Base-by-base conservation (phyloP, 2,797 vertebrate species). In the Hydrocynus forskahlii region DNA sequence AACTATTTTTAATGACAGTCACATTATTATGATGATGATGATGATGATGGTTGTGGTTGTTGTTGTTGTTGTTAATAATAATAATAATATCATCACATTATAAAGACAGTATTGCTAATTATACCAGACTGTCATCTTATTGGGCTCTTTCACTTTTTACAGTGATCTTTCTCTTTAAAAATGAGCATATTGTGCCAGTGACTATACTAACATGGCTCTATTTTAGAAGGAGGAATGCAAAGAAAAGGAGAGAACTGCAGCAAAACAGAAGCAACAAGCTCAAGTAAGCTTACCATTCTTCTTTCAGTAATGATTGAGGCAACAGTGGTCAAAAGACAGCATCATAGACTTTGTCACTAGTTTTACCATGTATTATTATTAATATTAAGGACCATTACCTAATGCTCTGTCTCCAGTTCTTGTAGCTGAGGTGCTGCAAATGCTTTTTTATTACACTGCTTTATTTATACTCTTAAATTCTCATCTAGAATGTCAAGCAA, bases 181-280 rank as follows among this genome's bases (percentile, higher is more conserved):
- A 7, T 45, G 43, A 9, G 10, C 7, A 45, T 45, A 45, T 7
- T 45, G 43, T 10, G 8, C 10, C 43, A 45, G 10, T 8, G 43
- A 2, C 13, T 16, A 4, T 2, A 25, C 29, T 64, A 79, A 38
- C 12, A 17, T 40, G 7, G 2, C 17, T 64, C 0, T 79, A 0
- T 29, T 83, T 66, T 50, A 89, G 88, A 88, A 73, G n/a, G 83
- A 81, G 23, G 85, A 88, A 71, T 81, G 50, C 52, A 76, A 83
- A 54, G 78, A 86, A 38, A 82, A 81, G 13, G 84, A 83, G 67
- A 83, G 80, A 57, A 75, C 81, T 25, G 55, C 79, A 74, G 76
- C 45, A 72, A 79, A 84, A 63, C 76, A n/a, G 10, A 83, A 87
- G 43, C 74, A 80, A 52, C 83, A 77, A 72, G 81, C 81, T 23